Percentiles rank a stretch among this genome's conserved stretches.
These are phyloP conservation scores for Lepidochrysops patricia DNA, from an alignment of 2,888 invertebrate genomes.

Conservation along the genomic window DNA sequence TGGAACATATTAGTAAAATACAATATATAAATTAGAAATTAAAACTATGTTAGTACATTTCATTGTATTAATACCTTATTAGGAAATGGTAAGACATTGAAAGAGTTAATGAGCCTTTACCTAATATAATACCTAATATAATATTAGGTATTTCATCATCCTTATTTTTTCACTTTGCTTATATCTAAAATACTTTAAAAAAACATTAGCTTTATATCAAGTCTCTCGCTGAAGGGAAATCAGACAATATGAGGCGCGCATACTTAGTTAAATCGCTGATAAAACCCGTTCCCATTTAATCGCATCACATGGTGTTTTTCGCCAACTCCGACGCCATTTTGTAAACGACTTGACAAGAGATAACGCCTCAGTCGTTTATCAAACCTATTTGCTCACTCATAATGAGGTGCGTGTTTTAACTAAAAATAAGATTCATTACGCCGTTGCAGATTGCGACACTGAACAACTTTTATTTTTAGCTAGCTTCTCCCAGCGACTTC, in stretches of 20 bases:
- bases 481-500: too few species aligned
- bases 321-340: conserved; percentile 20
- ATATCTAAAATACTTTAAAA: neutral
- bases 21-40: too few species aligned
- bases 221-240: neutral
- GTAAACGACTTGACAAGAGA: conserved; percentile 26
- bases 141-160: neutral
- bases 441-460: neutral
- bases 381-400: conserved; percentile 22
- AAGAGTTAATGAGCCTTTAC: too few species aligned
- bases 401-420: conserved; percentile 16
- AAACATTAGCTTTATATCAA: neutral
- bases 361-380: conserved; percentile 22
- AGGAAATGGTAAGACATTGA: too few species aligned
- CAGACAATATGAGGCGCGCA: neutral
- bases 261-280: neutral
- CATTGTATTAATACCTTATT: too few species aligned
- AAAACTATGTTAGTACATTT: too few species aligned
- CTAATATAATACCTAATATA: too few species aligned
- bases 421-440: neutral
- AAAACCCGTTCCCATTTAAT: conserved; percentile 9
- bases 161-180: neutral
- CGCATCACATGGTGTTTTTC: conserved; percentile 17
- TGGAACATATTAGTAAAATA: too few species aligned
- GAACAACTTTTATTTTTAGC: neutral